phyloP scores from a whole-genome alignment of 2,797 vertebrate species.

The Danionella dracula region DNA sequence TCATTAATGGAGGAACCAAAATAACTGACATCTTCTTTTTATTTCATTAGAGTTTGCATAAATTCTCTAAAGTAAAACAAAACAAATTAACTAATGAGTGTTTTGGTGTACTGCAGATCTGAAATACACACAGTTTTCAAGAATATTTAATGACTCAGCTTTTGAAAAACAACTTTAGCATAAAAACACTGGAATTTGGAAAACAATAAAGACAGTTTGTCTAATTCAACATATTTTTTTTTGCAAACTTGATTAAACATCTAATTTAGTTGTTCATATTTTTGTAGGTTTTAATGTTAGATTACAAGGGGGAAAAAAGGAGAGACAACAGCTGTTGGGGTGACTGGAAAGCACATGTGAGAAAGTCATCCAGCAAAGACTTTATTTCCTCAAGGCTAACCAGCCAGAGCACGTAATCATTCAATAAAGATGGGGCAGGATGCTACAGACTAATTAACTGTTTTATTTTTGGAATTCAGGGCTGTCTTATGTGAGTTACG shows the following conservation, averaged over 20 bases:
- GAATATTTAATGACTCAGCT: neutral
- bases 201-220: too few relatives aligned
- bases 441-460: conserved; percentile 44
- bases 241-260: neutral
- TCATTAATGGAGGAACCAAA: conserved; percentile 57
- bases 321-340: conserved; percentile 58
- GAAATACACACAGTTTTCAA: too few relatives aligned
- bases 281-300: conserved; percentile 38
- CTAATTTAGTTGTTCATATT: neutral
- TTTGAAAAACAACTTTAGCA: neutral
- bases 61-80: conserved; percentile 18
- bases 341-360: conserved; percentile 54
- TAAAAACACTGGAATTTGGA: neutral
- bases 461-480: conserved; percentile 25
- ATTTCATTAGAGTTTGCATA: neutral
- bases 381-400: conserved; percentile 55
- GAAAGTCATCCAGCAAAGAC: conserved; percentile 46
- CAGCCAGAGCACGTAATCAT: conserved; percentile 43
- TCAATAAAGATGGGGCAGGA: conserved; percentile 51
- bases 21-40: neutral
- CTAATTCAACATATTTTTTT: too few relatives aligned
- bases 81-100: neutral
- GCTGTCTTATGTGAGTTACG: neutral
- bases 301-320: neutral
- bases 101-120: neutral